Base-by-base conservation (phyloP, 2,797 vertebrate genomes). In the Cryptoblepharus egeriae region DNA sequence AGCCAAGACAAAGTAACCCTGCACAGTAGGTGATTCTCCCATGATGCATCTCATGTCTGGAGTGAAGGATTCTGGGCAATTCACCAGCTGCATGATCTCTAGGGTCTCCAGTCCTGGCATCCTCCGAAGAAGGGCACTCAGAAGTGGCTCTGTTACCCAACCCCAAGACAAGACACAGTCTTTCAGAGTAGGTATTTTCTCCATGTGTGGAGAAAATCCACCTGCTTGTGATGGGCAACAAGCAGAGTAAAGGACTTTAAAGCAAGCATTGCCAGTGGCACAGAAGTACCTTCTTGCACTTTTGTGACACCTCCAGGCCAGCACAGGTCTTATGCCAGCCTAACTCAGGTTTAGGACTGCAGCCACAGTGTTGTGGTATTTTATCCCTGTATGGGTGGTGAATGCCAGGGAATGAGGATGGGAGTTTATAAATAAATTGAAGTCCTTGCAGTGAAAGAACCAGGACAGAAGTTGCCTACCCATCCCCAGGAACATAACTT, bases 1-100 rank as follows among this genome's bases (percentile, higher is more conserved):
- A 0, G 97, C 98, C 88, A 99, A 94, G 58, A 98, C 97, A 0
- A 96, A 99, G 96, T 99, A 99, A 32, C 97, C 97, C 1, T 89
- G 94, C 0, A 98, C 91, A 0, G 93, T 94, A 0, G 98, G 98
- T 0, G 97, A 98, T 94, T 99, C 97, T 1, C 98, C 99, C 98
- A 99, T 98, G 91, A 99, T 96, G 89, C 98, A 99, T 26, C 97
- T 95, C 98, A 99, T 98, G 84, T 99, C 98, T 1, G 99, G 98
- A 1, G 98, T 98, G 93, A 99, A 99, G 87, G 98, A 98, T 92
- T 99, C 98, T 0, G 98, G 98, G 93, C 98, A 99, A 86, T 99
- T 99, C 88, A 99, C 97, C 80, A 99, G 91, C 95, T 98, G 98
- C 87, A 97, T 92, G 89, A 99, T 98, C 95, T 99, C 98, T 81